Evolutionary conservation across 92 coral and sea anemone species (phyloP), one percentile per base, ranked within the genome.

Genomic region (Montipora capitata): DNA sequence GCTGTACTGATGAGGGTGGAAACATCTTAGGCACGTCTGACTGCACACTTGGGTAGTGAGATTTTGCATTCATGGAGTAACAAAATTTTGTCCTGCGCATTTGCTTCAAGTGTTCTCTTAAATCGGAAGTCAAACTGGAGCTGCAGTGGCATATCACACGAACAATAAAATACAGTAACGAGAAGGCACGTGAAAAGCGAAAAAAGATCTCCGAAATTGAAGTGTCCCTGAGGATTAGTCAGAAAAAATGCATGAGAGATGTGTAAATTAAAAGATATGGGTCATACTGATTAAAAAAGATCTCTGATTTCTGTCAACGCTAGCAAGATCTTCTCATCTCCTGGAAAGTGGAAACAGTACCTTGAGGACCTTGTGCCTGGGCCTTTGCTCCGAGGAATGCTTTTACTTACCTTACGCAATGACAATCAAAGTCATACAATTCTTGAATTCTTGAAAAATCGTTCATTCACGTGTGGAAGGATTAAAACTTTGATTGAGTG

Each of bases 321-420:
- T 78, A 40, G 80, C 40, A 87, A 87, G 80, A 78, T 87, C 77
- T 75, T 87, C 79, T 83, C 87, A 71, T 66, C 68, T 7, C 78
- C 68, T 86, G 49, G 68, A 40, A 86, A n/a, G 76, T 5, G 48
- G 76, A 85, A 66, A 85, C 83, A 3, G 89, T 65, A 74, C 82
- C 89, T 51, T 44, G 72, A n/a, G 76, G 89, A 76, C 69, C 89
- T 39, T 85, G 83, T 44, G 89, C 76, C 52, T 85, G 83, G 89
- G 69, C 83, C 54, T 15, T 39, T 76, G 75, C 66, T 83, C 89
- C 89, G 76, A 76, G 89, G 1, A 76, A 85, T 40, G 72, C 82
- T 85, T 85, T 85, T 63, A 62, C 76, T 63, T 85, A 74, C 1
- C 65, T 18, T 27, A 68, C 68, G 84, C 84, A 86, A 44, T 78